Conservation (phyloP, 1,140 invertebrate species). For the Nasonia longicornis region DNA sequence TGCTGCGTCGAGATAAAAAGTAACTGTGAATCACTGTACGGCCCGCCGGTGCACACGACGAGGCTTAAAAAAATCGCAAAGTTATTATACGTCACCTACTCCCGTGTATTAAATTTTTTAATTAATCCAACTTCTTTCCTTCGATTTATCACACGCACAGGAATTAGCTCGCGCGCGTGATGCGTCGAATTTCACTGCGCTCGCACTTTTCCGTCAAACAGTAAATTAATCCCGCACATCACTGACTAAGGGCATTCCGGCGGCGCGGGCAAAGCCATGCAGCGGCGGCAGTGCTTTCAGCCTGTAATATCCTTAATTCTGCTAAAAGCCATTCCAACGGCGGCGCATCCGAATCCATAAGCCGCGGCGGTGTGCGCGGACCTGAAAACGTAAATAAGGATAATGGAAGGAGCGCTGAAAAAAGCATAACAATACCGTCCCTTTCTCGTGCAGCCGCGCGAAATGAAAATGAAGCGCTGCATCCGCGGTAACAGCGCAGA, state of each 20-base stretch:
- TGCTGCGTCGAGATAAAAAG: conserved; percentile 24
- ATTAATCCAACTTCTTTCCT: not conserved
- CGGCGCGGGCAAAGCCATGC: no score
- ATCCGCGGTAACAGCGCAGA: not conserved
- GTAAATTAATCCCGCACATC: not conserved
- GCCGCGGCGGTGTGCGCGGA: not conserved
- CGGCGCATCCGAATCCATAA: conserved; percentile 8
- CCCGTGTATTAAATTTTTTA: not conserved
- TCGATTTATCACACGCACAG: no score
- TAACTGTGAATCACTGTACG: not conserved
- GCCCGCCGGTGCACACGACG: not conserved
- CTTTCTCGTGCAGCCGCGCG: not conserved
- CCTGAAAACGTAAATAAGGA: conserved; percentile 33
- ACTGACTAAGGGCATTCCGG: no score
- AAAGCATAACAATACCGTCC: conserved; percentile 15
- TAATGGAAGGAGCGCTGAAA: conserved; percentile 37
- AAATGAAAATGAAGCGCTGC: conserved; percentile 31
- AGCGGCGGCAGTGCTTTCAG: no score
- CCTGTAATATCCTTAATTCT: conserved; percentile 1
- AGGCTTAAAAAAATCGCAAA: conserved; percentile 5
- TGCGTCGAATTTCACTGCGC: no score
- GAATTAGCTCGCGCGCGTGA: no score
- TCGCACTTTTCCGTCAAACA: not conserved
- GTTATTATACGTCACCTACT: not conserved
- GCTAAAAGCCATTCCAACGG: conserved; percentile 7